Evolutionary conservation across 2,888 invertebrate species (phyloP), one percentile per base, ranked within the genome.

Genomic region (Pharmacophagus antenor): DNA sequence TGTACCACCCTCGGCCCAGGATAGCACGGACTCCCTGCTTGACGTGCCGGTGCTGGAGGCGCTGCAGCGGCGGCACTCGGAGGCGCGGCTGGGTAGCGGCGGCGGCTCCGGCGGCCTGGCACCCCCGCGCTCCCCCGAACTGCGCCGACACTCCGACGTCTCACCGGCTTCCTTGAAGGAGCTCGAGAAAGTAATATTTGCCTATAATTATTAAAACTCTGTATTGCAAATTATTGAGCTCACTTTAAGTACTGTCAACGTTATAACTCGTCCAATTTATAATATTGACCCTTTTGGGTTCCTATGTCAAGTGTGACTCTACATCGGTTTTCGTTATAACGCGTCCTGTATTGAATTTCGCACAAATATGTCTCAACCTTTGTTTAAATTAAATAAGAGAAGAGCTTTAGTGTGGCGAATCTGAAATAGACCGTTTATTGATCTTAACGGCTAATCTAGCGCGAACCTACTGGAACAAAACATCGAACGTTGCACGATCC

Each of bases 81-180:
- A 96, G 74, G 89, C 89, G 1, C 70, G 94, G 84, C 79, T 93
- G 2, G 91, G 91, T 63, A 89, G 91, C 53, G 84, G 91, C 49
- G 81, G 86, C 67, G 84, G 88, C 49, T 90, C 92, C 62, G 82
- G 92, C 25, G 95, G 94, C 2, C 88, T 96, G 27, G 96, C 95
- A n/a, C 96, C 96, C 12, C 96, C 96, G 0, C 92, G 96, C 62
- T 96, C 95, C 63, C 96, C 96, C 0, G 96, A 97, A 76, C 85
- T 96, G 8, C 91, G 96, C 20, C 87, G 96, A 41, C 96, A 96
- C 77, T 96, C 96, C 1, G 97, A 96, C 76, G 96, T 96, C 2
- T 96, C 96, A 12, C 96, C 96, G 15, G 96, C 96, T 2, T 96
- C 96, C 42, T 89, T 97, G 50, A 96, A 96, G 77, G 96, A 96